Conservation (phyloP, 2,113 vertebrate genomes). For the Anseranas semipalmata region DNA sequence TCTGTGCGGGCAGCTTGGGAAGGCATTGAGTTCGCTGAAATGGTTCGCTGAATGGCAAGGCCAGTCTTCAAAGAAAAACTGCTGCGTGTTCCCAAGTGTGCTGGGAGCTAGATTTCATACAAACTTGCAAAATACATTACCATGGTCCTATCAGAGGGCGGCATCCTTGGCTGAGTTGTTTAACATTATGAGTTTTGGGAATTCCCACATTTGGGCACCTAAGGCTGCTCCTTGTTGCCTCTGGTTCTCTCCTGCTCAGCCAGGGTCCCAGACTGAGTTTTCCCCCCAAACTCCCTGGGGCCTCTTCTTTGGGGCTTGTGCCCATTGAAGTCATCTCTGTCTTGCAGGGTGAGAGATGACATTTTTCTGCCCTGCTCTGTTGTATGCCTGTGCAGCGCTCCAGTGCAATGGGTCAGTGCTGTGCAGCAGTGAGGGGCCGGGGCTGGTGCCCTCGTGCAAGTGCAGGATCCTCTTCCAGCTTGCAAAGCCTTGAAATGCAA, state of each 20-base stretch:
- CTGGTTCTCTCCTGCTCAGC: not conserved
- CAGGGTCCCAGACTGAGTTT: not conserved
- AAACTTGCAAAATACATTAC: rapidly evolving
- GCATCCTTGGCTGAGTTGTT: not conserved
- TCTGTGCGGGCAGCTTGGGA: not conserved
- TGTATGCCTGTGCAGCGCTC: rapidly evolving
- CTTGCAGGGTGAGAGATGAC: not conserved
- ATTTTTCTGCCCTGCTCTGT: too few species aligned
- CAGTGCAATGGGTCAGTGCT: not conserved
- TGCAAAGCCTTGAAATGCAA: not conserved
- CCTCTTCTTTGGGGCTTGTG: not conserved
- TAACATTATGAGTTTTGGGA: not conserved
- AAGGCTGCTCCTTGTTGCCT: rapidly evolving
- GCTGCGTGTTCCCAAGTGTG: rapidly evolving
- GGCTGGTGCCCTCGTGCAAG: not conserved
- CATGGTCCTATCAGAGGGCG: not conserved
- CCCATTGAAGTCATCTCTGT: not conserved
- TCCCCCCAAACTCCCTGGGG: not conserved
- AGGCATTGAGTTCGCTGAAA: not conserved
- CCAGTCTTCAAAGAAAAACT: not conserved
- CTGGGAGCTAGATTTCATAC: not conserved
- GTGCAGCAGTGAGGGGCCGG: not conserved
- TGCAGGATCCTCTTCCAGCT: not conserved
- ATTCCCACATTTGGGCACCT: not conserved
- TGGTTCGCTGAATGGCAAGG: not conserved